These are phyloP conservation scores for Sisor rabdophorus DNA, from an alignment of 2,113 vertebrate species.

Conservation along the genomic window DNA sequence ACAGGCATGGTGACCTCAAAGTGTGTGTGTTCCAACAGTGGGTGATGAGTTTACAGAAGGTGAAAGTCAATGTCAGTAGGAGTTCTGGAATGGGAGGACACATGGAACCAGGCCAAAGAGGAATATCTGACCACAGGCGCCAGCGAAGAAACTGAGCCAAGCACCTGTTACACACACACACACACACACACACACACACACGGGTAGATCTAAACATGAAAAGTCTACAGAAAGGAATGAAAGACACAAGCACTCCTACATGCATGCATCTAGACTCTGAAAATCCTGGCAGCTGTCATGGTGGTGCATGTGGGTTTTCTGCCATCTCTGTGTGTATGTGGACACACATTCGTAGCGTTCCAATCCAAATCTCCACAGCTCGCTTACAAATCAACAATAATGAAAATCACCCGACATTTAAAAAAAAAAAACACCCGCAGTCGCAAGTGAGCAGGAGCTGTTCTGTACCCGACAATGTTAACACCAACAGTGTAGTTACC, in stretches of 20 bases:
- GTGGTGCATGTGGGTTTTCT: conserved; percentile 47
- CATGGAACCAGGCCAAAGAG: conserved; percentile 60
- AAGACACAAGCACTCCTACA: conserved; percentile 25
- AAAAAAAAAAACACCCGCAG: not conserved
- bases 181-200: conserved; percentile 23
- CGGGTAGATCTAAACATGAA: conserved; percentile 7
- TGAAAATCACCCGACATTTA: not conserved
- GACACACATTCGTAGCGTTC: conserved; percentile 38
- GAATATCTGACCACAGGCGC: conserved; percentile 62
- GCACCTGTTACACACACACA: conserved; percentile 63
- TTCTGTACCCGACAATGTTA: not conserved
- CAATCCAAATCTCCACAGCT: conserved; percentile 29
- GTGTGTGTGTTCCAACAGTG: not conserved
- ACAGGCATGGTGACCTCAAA: not conserved
- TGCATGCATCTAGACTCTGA: conserved; percentile 16
- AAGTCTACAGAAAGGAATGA: conserved; percentile 6
- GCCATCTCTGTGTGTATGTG: not conserved
- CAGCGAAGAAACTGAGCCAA: conserved; percentile 58
- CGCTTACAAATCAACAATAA: conserved; percentile 27
- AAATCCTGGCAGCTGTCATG: conserved; percentile 60
- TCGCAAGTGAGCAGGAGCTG: too few species aligned
- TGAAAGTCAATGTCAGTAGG: conserved; percentile 48
- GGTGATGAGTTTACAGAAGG: conserved; percentile 42
- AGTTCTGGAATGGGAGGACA: conserved; percentile 32
- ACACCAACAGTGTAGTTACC: not conserved